Evolutionary conservation across 2,113 vertebrate genomes (phyloP).

Genomic region (Entelurus aequoreus): DNA sequence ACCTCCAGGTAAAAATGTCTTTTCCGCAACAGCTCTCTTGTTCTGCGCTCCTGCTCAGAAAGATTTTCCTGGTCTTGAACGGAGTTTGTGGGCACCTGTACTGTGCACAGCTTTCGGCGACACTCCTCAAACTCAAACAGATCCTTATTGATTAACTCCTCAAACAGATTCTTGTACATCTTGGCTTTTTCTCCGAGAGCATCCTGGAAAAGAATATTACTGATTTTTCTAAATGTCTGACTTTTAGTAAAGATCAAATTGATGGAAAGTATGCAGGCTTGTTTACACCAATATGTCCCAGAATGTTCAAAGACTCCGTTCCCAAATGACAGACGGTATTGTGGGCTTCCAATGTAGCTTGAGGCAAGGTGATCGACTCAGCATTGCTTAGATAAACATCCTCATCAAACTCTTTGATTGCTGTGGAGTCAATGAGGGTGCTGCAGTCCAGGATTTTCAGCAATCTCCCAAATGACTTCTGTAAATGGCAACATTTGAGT

Average conservation of each 20-base stretch:
- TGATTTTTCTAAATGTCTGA: neutral
- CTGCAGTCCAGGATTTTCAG: conserved; percentile 33
- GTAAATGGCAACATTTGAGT: conserved; percentile 1
- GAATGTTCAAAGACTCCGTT: neutral
- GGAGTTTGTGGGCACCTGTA: conserved; percentile 5
- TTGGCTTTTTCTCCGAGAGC: neutral
- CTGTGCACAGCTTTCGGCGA: conserved; percentile 45
- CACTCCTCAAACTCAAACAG: conserved; percentile 56
- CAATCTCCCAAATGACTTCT: conserved; percentile 49
- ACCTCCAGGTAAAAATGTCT: conserved; percentile 58
- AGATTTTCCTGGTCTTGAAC: conserved; percentile 30
- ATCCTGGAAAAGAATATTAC: conserved; percentile 26
- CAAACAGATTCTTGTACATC: conserved; percentile 32
- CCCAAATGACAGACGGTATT: neutral
- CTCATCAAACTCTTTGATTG: neutral
- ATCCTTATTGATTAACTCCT: conserved; percentile 47
- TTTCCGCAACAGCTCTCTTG: conserved; percentile 48
- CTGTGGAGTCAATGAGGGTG: neutral
- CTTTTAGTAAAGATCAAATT: neutral
- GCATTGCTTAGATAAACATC: conserved; percentile 3
- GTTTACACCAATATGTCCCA: conserved; percentile 24
- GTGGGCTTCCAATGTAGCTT: conserved; percentile 5
- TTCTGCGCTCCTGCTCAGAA: conserved; percentile 41
- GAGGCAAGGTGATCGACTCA: conserved; percentile 19
- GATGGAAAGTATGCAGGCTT: fast-evolving